Conservation (phyloP, 2,113 vertebrate genomes). For the Octodon degus region DNA sequence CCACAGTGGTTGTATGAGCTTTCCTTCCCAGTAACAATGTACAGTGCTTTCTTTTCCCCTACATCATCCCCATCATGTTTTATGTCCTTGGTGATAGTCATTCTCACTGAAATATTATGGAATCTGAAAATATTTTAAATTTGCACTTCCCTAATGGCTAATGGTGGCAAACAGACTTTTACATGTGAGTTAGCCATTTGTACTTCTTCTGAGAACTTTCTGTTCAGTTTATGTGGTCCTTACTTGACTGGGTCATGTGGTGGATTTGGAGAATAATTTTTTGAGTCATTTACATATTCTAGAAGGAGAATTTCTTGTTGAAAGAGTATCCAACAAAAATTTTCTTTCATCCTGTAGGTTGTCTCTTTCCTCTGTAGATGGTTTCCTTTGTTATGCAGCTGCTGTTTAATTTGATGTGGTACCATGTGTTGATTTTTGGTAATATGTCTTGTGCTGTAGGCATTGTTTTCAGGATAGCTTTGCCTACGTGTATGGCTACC, state of each 20-base stretch:
- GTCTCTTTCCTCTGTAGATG: not conserved
- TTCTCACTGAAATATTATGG: not conserved
- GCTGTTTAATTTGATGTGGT: not conserved
- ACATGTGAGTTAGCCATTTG: not conserved
- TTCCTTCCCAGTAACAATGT: not conserved
- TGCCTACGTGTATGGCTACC: not conserved
- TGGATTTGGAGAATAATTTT: not conserved
- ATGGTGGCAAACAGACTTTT: not conserved
- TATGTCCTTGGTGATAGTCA: not conserved
- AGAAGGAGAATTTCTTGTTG: not conserved
- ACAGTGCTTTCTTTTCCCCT: not conserved
- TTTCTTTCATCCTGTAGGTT: not conserved
- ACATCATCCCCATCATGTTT: not conserved
- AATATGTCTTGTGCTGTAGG: not conserved
- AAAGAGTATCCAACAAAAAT: not conserved
- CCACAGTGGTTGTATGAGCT: not conserved
- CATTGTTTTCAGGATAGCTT: not conserved
- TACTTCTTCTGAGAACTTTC: not conserved
- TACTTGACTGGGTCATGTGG: not conserved
- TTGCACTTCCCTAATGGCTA: too few relatives aligned
- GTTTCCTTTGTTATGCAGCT: not conserved
- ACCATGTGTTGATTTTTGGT: not conserved
- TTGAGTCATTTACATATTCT: not conserved
- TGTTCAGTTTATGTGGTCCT: not conserved
- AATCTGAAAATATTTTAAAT: not conserved